Evolutionary conservation across 1,140 invertebrate genomes (phyloP), one percentile per base, ranked within the genome.

Genomic region (Ooceraea biroi): DNA sequence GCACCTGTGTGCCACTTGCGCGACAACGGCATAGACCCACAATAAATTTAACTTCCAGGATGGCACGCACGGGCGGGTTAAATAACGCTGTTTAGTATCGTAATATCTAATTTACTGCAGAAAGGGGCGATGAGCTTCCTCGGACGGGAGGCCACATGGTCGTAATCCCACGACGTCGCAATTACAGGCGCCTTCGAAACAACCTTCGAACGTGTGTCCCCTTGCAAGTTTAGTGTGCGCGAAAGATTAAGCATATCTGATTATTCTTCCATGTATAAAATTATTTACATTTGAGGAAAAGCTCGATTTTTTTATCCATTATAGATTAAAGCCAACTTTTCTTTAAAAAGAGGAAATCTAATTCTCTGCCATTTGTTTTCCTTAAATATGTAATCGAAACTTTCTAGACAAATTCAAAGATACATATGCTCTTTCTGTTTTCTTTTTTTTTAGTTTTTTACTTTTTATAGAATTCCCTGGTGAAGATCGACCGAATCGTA

Each of bases 61-160:
- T 19, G 57, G 68, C 76, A 19, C 48, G 61, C 68, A 84, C 46
- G 41, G 68, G 19, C 41, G 73, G 85, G 63, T 89, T 89, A 89
- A 89, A 89, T 89, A 89, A 89, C 87, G 66, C 71, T 78, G 85
- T 89, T 89, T 89, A 82, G 80, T 89, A 88, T 87, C 82, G 82
- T 87, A 89, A 89, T 87, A 89, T 89, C 87, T 88, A 89, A 88
- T 88, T 88, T 88, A 60, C 80, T 60, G 76, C 77, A 71, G 76
- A 88, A 72, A 36, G 30, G 55, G 41, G 73, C 44, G 58, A 27
- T 12, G 5, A 41, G 46, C n/a, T 12, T 36, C 36, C 36, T 22
- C 7, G n/a, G 19, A 0, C 25, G 76, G 36, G 74, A n/a, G 36
- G 17, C 76, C 89, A 90, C 87, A 61, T 90, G 89, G 88, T 78